Percentiles rank a stretch among this genome's conserved stretches.
Conservation (phyloP, 2,797 vertebrate genomes). For the Rhinogobio ventralis region DNA sequence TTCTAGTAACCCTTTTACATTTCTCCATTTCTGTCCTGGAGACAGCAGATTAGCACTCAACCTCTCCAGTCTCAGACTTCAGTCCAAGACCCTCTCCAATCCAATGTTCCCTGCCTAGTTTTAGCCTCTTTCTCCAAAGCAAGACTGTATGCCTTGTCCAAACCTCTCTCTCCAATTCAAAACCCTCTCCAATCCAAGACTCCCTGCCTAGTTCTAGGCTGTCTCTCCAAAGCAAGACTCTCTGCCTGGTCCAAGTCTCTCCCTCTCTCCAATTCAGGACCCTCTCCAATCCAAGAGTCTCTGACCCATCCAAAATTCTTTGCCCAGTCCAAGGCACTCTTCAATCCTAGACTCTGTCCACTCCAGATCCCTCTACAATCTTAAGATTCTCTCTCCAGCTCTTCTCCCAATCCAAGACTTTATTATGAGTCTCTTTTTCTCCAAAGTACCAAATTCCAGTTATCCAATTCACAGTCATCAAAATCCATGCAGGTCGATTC, state of each 20-base stretch:
- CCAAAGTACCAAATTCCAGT: conserved; percentile 10
- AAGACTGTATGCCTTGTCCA: conserved; percentile 22
- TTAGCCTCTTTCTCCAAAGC: background rate
- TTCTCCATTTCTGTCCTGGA: conserved; percentile 5
- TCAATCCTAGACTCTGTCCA: conserved; percentile 29
- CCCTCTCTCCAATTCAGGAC: conserved; percentile 17
- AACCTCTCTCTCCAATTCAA: conserved; percentile 32
- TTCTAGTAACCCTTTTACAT: conserved; percentile 5
- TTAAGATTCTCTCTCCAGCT: conserved; percentile 23
- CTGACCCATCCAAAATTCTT: conserved; percentile 17
- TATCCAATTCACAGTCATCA: conserved; percentile 26
- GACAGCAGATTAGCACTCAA: conserved; percentile 30
- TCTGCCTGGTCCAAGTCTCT: conserved; percentile 24
- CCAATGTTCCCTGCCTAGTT: background rate
- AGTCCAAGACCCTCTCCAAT: conserved; percentile 32
- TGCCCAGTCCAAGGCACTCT: conserved; percentile 20
- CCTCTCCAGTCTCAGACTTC: conserved; percentile 14
- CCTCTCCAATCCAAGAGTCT: conserved; percentile 25
- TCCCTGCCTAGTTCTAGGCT: background rate
- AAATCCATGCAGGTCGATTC: conserved; percentile 35
- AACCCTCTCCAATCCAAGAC: conserved; percentile 31
- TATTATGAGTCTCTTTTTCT: background rate
- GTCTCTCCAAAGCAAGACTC: conserved; percentile 8
- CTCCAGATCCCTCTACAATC: background rate
- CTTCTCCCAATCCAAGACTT: background rate